A percentile compares a stretch with the other conserved stretches of the same genome.
Conservation (phyloP, 2,888 invertebrate species). For the Acanthosepion pharaonis region DNA sequence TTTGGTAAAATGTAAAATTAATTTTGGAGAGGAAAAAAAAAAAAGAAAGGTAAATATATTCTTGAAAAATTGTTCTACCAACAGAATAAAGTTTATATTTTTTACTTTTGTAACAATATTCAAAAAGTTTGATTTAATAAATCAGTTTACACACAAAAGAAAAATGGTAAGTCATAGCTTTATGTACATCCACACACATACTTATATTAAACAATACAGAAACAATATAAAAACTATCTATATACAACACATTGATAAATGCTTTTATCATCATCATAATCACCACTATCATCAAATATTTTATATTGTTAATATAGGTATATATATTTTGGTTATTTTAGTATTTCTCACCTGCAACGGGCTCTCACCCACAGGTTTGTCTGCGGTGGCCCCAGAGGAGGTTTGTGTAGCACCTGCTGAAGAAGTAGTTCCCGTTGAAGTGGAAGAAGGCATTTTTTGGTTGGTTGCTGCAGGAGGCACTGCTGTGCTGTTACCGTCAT, state of each 20-base stretch:
- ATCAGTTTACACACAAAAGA: neutral
- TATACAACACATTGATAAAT: neutral
- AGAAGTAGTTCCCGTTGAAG: neutral
- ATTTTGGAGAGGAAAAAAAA: neutral
- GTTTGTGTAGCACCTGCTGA: neutral
- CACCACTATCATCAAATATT: neutral
- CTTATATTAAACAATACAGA: neutral
- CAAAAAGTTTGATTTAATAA: neutral
- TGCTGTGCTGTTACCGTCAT: neutral
- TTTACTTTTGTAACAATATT: neutral
- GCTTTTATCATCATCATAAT: neutral
- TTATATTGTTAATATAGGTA: neutral
- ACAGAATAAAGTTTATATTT: neutral
- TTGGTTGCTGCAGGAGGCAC: neutral
- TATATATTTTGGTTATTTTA: neutral
- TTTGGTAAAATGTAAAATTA: neutral
- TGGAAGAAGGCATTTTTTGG: neutral
- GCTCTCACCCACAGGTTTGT: slow-evolving; percentile 38
- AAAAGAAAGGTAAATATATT: neutral
- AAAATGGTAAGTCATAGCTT: neutral
- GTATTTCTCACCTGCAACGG: neutral
- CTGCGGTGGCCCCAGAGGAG: slow-evolving; percentile 1
- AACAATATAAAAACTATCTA: neutral
- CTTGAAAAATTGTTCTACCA: neutral
- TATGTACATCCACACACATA: neutral